These are phyloP conservation scores for Harpagoxenus sublaevis DNA, from an alignment of 2,888 invertebrate genomes.

Conservation along the genomic window DNA sequence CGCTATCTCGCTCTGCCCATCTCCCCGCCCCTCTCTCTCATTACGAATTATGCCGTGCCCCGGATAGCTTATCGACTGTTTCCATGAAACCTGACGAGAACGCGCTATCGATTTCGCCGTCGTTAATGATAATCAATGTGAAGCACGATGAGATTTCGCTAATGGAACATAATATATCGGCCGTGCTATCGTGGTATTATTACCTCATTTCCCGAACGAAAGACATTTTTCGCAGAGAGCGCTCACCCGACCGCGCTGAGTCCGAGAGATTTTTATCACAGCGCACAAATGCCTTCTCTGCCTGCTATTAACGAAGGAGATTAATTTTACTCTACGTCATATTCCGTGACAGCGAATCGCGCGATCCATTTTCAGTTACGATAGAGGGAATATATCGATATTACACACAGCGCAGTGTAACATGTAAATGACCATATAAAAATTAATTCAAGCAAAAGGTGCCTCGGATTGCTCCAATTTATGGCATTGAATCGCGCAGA, in stretches of 20 bases:
- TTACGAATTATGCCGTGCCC: slow-evolving; percentile 66
- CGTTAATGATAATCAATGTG: slow-evolving; percentile 75
- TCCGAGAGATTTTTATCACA: slow-evolving; percentile 38
- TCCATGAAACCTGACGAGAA: slow-evolving; percentile 62
- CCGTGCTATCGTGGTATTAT: slow-evolving; percentile 58
- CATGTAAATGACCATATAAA: slow-evolving; percentile 19
- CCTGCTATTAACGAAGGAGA: slow-evolving; percentile 27
- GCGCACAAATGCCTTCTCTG: background rate
- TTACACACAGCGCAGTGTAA: background rate
- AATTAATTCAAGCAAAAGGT: slow-evolving; percentile 5
- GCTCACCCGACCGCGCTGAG: slow-evolving; percentile 3
- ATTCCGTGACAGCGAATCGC: slow-evolving; percentile 12
- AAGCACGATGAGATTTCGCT: slow-evolving; percentile 72
- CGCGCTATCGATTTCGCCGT: slow-evolving; percentile 71
- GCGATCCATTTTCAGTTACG: slow-evolving; percentile 14
- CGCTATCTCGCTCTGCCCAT: slow-evolving; percentile 9
- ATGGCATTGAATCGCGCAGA: background rate
- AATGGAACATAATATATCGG: slow-evolving; percentile 73
- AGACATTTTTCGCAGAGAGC: slow-evolving; percentile 42
- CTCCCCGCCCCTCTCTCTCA: slow-evolving; percentile 40
- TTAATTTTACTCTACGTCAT: slow-evolving; percentile 35
- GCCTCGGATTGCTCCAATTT: slow-evolving; percentile 6
- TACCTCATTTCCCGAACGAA: slow-evolving; percentile 64
- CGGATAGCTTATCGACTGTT: slow-evolving; percentile 67
- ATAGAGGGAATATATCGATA: background rate